A percentile compares a stretch with the other conserved stretches of the same genome.
Evolutionary conservation across 2,113 vertebrate genomes (phyloP).

Genomic region (Hemichromis elongatus): DNA sequence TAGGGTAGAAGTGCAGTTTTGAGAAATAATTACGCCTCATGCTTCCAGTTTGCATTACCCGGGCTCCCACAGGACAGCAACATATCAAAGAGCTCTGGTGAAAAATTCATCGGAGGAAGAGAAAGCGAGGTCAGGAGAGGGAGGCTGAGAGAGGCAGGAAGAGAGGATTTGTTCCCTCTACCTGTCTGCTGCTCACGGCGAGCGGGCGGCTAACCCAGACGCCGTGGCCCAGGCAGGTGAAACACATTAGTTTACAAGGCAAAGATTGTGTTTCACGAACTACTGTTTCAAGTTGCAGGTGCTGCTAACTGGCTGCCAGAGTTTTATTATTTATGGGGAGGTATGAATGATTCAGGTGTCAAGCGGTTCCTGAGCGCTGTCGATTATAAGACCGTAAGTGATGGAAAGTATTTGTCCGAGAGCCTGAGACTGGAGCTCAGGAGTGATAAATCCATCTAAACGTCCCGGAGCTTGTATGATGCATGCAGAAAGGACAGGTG

Average conservation of each 20-base stretch:
- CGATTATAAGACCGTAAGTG: slow-evolving; percentile 47
- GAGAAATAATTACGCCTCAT: slow-evolving; percentile 67
- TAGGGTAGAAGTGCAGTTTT: slow-evolving; percentile 64
- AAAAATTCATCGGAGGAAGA: slow-evolving; percentile 43
- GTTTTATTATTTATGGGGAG: slow-evolving; percentile 71
- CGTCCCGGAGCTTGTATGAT: slow-evolving; percentile 1
- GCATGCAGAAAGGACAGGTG: slow-evolving; percentile 7
- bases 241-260: slow-evolving; percentile 69
- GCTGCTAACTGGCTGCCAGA: slow-evolving; percentile 50
- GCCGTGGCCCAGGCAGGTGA: slow-evolving; percentile 55
- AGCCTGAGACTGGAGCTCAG: background rate
- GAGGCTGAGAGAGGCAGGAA: background rate
- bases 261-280: slow-evolving; percentile 67
- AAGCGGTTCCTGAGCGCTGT: slow-evolving; percentile 33
- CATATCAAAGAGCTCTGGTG: slow-evolving; percentile 59
- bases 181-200: slow-evolving; percentile 14
- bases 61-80: slow-evolving; percentile 23
- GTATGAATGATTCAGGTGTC: slow-evolving; percentile 70
- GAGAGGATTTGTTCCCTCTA: slow-evolving; percentile 9
- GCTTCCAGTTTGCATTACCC: slow-evolving; percentile 58
- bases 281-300: slow-evolving; percentile 66
- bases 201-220: background rate
- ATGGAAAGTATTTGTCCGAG: slow-evolving; percentile 39
- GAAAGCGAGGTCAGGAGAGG: slow-evolving; percentile 39
- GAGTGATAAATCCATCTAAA: slow-evolving; percentile 33